phyloP scores from a whole-genome alignment of 2,797 vertebrate species.

The Anisognathus igniventris region DNA sequence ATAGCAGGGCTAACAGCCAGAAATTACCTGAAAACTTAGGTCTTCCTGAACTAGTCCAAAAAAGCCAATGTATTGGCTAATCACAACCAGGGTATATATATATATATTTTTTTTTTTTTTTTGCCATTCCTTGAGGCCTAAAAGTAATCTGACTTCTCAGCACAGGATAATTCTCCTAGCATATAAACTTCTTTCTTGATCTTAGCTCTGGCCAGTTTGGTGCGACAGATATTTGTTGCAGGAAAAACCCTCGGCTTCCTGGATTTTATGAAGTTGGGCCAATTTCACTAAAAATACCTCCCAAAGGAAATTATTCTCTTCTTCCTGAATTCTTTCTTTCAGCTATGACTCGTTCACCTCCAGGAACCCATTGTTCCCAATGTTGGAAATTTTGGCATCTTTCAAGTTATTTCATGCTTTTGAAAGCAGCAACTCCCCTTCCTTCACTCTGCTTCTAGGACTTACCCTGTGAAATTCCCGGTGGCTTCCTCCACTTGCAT shows the following conservation, averaged over 20 bases:
- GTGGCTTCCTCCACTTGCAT: neutral
- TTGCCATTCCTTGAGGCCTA: neutral
- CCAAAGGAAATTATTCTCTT: slow-evolving; percentile 1
- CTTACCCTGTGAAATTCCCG: neutral
- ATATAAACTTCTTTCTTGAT: neutral
- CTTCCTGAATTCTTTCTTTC: neutral
- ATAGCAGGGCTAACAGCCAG: neutral
- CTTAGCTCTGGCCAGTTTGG: neutral
- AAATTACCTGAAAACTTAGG: neutral
- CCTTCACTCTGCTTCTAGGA: neutral
- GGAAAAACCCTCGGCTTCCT: neutral
- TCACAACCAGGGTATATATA: neutral
- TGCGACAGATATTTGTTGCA: neutral
- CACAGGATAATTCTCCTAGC: neutral
- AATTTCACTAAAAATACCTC: neutral
- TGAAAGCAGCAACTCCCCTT: neutral
- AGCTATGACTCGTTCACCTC: neutral
- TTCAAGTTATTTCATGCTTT: neutral
- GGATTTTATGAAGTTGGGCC: neutral
- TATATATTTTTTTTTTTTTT: neutral
- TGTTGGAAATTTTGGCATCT: neutral
- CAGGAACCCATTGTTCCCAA: neutral
- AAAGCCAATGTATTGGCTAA: neutral
- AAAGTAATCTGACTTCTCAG: neutral
- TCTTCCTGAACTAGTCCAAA: neutral